phyloP scores from a whole-genome alignment of 2,888 invertebrate genomes.

The Spodoptera littoralis region DNA sequence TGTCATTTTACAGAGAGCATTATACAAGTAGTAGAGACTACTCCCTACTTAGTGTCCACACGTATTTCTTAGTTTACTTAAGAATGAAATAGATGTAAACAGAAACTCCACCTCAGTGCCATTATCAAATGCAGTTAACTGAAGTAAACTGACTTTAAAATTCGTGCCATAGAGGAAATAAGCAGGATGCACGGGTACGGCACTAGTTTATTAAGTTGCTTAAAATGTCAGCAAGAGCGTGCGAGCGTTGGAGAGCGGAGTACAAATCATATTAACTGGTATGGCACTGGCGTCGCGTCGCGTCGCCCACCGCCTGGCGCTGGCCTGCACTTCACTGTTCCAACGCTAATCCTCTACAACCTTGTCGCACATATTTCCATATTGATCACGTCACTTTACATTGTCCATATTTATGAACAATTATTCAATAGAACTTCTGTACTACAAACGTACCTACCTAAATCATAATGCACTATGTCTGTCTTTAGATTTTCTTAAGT shows the following conservation, averaged over 20 bases:
- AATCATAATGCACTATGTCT: too few relatives aligned
- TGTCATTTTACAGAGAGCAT: not conserved
- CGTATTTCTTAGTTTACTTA: not conserved
- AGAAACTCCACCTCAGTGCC: slow-evolving; percentile 1
- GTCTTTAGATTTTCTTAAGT: too few relatives aligned
- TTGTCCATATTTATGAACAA: not conserved
- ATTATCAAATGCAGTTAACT: slow-evolving; percentile 30
- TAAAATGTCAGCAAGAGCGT: slow-evolving; percentile 69
- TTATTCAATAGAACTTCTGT: not conserved
- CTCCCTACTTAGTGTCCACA: too few relatives aligned
- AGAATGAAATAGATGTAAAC: not conserved
- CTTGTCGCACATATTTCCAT: slow-evolving; percentile 43
- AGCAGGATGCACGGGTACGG: slow-evolving; percentile 61
- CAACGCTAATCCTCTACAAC: slow-evolving; percentile 65
- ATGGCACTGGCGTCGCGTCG: slow-evolving; percentile 54
- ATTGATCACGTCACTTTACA: slow-evolving; percentile 32
- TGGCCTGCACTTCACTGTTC: slow-evolving; percentile 63
- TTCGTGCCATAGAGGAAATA: slow-evolving; percentile 55
- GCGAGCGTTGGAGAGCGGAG: slow-evolving; percentile 48
- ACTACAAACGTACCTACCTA: not conserved
- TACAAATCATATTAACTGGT: slow-evolving; percentile 79
- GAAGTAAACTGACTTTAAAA: slow-evolving; percentile 45
- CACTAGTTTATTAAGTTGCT: slow-evolving; percentile 78
- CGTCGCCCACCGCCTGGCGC: slow-evolving; percentile 46
- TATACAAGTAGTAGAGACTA: not conserved